A percentile compares a stretch with the other conserved stretches of the same genome.
phyloP scores from a whole-genome alignment of 2,888 invertebrate species.

The Agrilus mali region DNA sequence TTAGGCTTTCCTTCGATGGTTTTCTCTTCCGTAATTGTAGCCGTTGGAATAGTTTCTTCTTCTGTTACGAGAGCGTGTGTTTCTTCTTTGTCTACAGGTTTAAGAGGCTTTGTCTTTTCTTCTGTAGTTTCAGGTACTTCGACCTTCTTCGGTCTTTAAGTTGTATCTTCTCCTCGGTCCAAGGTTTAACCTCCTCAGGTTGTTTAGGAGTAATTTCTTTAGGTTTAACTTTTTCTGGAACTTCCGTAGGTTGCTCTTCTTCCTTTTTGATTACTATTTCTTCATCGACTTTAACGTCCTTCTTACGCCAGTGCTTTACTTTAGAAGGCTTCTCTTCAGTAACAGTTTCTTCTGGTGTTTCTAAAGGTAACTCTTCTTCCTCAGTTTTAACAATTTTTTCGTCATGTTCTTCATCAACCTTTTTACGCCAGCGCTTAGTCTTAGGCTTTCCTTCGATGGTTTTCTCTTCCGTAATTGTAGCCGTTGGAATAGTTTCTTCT shows the following conservation, averaged over 20 bases:
- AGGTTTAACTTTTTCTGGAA: no score
- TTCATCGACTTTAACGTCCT: constrained; percentile 11
- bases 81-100: constrained; percentile 20
- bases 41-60: constrained; percentile 17
- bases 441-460: constrained; percentile 10
- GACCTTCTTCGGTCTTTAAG: neutral
- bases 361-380: no score
- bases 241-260: constrained; percentile 19
- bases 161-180: neutral
- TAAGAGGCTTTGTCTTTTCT: neutral
- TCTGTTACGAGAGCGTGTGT: constrained; percentile 17
- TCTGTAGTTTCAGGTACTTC: neutral
- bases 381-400: constrained; percentile 21
- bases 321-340: constrained; percentile 36
- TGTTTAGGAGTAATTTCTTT: no score
- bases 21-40: constrained; percentile 5
- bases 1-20: constrained; percentile 3
- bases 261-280: constrained; percentile 8
- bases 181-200: constrained; percentile 23
- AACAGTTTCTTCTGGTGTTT: constrained; percentile 46
- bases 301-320: constrained; percentile 3
- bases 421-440: constrained; percentile 4
- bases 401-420: constrained; percentile 9
- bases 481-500: no score
- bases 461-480: no score